Evolutionary conservation across 2,888 invertebrate genomes (phyloP), one percentile per base, ranked within the genome.

Genomic region (Agriopis aurantiaria): DNA sequence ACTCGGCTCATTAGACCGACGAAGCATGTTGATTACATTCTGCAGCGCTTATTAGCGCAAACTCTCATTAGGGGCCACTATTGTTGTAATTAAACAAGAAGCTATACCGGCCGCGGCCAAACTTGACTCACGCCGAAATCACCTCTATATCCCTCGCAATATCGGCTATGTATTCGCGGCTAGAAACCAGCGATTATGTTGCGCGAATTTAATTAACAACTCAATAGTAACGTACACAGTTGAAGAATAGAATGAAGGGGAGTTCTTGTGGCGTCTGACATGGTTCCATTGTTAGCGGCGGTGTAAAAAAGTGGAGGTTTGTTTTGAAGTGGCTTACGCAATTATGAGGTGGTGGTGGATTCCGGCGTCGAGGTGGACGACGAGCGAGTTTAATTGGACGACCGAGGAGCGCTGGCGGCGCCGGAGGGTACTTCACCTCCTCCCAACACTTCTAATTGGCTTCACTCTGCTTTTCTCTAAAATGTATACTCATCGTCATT

Each of bases 61-160:
- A 92, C 90, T 92, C 93, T 93, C 93, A 93, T 93, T 93, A 94
- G 92, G 89, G 90, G 88, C 90, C 88, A 93, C 93, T 93, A 93
- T 93, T 94, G 93, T 94, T 93, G 92, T 93, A 93, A 94, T 93
- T 94, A 92, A 93, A 93, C 92, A 91, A 91, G 91, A 89, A 88
- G 87, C 88, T 87, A 89, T 87, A 87, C 86, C 87, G 85, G 85
- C 85, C 61, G 63, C 84, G 82, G 83, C 74, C 72, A 78, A 80
- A 79, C 73, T 72, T 60, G 71, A 72, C 75, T 80, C 80, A 78
- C 74, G 75, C 84, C 65, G 80, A 90, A 88, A 82, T 83, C 82
- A 80, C 76, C 88, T 86, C 78, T 91, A 85, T 79, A 66, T 65
- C 80, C 45, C 59, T 12, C 1, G 85, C 70, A 75, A 83, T 88